Evolutionary conservation across 2,888 invertebrate genomes (phyloP).

Genomic region (Drosophila borborema): DNA sequence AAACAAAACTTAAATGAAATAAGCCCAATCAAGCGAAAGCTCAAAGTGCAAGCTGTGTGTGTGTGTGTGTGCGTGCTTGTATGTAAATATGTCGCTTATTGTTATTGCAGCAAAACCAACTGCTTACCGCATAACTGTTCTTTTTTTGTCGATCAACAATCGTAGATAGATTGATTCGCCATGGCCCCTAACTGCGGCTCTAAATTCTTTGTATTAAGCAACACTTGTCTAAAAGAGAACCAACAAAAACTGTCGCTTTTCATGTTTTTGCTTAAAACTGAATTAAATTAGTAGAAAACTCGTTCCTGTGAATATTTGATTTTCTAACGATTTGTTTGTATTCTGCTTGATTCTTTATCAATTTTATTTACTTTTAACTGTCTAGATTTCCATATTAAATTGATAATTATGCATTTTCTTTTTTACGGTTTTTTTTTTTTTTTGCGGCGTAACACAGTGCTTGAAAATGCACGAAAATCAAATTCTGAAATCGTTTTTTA

Average conservation of each 20-base stretch:
- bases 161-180: constrained; percentile 33
- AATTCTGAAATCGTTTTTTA: constrained; percentile 54
- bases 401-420: constrained; percentile 26
- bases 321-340: constrained; percentile 13
- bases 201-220: constrained; percentile 30
- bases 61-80: constrained; percentile 7
- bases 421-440: constrained; percentile 30
- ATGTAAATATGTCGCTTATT: constrained; percentile 24
- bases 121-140: constrained; percentile 20
- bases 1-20: constrained; percentile 48
- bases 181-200: constrained; percentile 30
- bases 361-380: constrained; percentile 26
- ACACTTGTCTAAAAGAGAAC: constrained; percentile 9
- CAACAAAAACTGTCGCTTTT: constrained; percentile 21
- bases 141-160: constrained; percentile 27
- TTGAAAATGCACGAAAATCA: constrained; percentile 22
- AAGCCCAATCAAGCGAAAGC: constrained; percentile 36
- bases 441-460: constrained; percentile 36
- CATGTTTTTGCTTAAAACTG: background rate
- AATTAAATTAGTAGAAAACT: constrained; percentile 14
- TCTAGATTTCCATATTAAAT: constrained; percentile 49
- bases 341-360: constrained; percentile 1
- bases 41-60: constrained; percentile 40
- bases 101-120: constrained; percentile 18
- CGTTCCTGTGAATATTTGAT: constrained; percentile 11